Evolutionary conservation across 2,797 vertebrate genomes (phyloP).

Genomic region (Lacerta bilineata): DNA sequence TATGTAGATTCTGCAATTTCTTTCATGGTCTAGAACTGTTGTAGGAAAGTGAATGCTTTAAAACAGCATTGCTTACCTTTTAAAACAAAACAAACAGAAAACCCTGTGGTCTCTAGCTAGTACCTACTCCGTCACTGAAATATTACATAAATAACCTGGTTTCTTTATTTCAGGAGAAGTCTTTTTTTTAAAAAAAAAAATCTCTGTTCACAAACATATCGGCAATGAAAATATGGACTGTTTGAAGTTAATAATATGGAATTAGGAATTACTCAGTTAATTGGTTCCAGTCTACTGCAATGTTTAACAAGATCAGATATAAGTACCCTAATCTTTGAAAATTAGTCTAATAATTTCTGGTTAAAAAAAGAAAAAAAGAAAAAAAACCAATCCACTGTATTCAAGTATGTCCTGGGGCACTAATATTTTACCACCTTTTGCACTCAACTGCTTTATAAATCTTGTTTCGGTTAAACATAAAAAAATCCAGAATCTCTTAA

Average conservation of each 20-base stretch:
- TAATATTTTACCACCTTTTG: conserved; percentile 46
- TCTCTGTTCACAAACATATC: conserved; percentile 52
- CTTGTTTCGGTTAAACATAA: conserved; percentile 55
- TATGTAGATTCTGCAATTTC: background rate
- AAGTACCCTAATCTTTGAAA: conserved; percentile 75
- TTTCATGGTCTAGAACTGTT: background rate
- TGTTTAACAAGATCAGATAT: conserved; percentile 73
- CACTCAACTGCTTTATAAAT: conserved; percentile 37
- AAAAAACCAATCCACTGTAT: conserved; percentile 24
- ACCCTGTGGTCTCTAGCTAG: background rate
- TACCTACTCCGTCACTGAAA: background rate
- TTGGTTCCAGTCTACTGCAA: conserved; percentile 76
- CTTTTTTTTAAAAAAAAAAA: background rate
- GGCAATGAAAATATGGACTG: conserved; percentile 53
- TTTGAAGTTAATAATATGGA: conserved; percentile 76
- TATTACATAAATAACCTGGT: conserved; percentile 21
- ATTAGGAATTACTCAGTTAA: conserved; percentile 77
- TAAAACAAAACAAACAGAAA: background rate
- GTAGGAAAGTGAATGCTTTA: conserved; percentile 12
- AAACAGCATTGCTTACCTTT: conserved; percentile 14
- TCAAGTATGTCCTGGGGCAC: conserved; percentile 42
- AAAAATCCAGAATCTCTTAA: conserved; percentile 39
- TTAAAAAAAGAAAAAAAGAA: conserved; percentile 49
- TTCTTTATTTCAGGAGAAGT: conserved; percentile 15
- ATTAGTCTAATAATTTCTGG: conserved; percentile 72